Evolutionary conservation across 2,113 vertebrate genomes (phyloP).

Genomic region (Paramisgurnus dabryanus): DNA sequence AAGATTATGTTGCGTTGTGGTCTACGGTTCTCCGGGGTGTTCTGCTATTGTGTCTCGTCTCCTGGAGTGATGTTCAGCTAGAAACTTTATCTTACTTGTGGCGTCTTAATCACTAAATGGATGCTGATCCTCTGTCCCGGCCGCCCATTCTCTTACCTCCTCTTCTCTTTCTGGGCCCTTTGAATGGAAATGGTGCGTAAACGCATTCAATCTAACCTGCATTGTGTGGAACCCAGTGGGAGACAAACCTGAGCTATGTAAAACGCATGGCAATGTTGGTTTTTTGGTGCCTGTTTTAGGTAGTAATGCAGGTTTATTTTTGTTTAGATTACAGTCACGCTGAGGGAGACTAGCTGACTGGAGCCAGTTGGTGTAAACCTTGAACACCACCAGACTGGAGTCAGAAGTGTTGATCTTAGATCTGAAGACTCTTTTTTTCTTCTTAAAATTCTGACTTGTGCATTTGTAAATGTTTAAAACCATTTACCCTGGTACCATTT

Average conservation of each 20-base stretch:
- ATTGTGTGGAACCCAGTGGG: conserved; percentile 64
- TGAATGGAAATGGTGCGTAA: conserved; percentile 76
- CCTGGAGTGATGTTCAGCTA: conserved; percentile 23
- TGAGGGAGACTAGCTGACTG: conserved; percentile 44
- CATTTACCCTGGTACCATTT: not conserved
- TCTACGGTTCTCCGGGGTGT: conserved; percentile 60
- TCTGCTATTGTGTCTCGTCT: conserved; percentile 61
- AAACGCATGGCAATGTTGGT: conserved; percentile 60
- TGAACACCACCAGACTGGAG: conserved; percentile 58
- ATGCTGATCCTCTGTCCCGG: conserved; percentile 64
- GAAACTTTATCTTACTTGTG: conserved; percentile 43
- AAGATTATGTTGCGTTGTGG: conserved; percentile 50
- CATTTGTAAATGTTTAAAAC: not conserved
- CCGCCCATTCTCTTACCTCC: conserved; percentile 66
- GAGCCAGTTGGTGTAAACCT: conserved; percentile 66
- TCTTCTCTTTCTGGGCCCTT: conserved; percentile 60
- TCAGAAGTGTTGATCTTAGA: not conserved
- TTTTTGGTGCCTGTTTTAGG: conserved; percentile 37
- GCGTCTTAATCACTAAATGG: conserved; percentile 65
- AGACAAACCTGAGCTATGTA: conserved; percentile 65
- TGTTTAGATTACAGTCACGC: conserved; percentile 41
- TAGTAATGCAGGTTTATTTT: conserved; percentile 48
- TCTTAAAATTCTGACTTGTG: too few species aligned
- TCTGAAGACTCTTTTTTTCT: not conserved
- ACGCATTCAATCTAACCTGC: conserved; percentile 74